A percentile compares a stretch with the other conserved stretches of the same genome.
phyloP scores from a whole-genome alignment of 2,888 invertebrate species.

The Cepaea hortensis region DNA sequence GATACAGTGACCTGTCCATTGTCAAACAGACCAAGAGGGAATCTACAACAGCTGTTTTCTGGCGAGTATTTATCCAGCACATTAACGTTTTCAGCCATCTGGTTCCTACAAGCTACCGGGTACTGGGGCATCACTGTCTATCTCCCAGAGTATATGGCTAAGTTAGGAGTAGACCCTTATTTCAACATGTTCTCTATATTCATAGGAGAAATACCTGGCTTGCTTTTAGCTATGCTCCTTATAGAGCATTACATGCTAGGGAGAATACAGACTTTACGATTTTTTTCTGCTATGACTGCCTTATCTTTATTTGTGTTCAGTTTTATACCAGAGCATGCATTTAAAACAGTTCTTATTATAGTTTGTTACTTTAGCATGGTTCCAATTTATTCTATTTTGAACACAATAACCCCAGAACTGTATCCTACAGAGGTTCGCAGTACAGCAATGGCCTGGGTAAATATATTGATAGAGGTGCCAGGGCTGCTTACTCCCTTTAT shows the following conservation, averaged over 20 bases:
- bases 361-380: slow-evolving; percentile 69
- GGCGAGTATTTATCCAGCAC: slow-evolving; percentile 56
- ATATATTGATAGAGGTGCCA: slow-evolving; percentile 65
- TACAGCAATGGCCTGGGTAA: slow-evolving; percentile 67
- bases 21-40: slow-evolving; percentile 10
- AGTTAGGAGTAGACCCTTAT: slow-evolving; percentile 63
- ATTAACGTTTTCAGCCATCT: slow-evolving; percentile 59
- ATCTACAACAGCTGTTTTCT: slow-evolving; percentile 58
- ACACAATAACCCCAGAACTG: slow-evolving; percentile 68
- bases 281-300: slow-evolving; percentile 62
- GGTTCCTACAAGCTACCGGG: slow-evolving; percentile 68
- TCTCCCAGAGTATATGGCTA: slow-evolving; percentile 67
- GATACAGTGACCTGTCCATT: slow-evolving; percentile 60
- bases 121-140: slow-evolving; percentile 70
- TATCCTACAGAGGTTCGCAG: slow-evolving; percentile 66
- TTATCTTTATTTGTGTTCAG: slow-evolving; percentile 62
- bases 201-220: slow-evolving; percentile 68
- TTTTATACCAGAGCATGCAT: slow-evolving; percentile 59
- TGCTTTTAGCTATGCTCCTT: slow-evolving; percentile 65
- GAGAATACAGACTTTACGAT: slow-evolving; percentile 64
- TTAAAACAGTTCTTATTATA: slow-evolving; percentile 65
- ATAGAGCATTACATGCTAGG: slow-evolving; percentile 67
- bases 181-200: slow-evolving; percentile 68
- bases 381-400: slow-evolving; percentile 69
- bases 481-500: slow-evolving; percentile 66